Evolutionary conservation across 1,140 invertebrate species (phyloP).

Genomic region (Chionoecetes opilio): DNA sequence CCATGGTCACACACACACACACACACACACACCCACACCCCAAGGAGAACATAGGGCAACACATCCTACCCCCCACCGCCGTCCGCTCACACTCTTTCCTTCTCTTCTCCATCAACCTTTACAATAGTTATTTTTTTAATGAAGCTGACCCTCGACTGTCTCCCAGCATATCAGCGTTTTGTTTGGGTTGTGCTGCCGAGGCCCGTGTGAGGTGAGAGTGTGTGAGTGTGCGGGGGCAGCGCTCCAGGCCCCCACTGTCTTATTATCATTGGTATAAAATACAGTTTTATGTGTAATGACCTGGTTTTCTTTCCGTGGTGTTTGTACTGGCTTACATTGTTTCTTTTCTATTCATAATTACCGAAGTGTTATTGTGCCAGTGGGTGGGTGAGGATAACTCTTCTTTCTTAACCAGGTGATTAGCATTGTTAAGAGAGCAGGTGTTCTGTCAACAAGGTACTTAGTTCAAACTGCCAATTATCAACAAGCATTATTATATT

Average conservation of each 20-base stretch:
- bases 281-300: slow-evolving; percentile 77
- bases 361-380: too few species aligned
- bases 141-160: slow-evolving; percentile 32
- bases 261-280: slow-evolving; percentile 81
- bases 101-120: background rate
- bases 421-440: too few species aligned
- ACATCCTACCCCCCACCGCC: background rate
- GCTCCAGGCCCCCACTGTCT: slow-evolving; percentile 78
- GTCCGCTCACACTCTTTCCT: background rate
- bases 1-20: background rate
- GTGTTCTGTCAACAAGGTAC: too few species aligned
- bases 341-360: too few species aligned
- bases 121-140: slow-evolving; percentile 43
- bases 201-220: slow-evolving; percentile 58
- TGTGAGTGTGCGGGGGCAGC: slow-evolving; percentile 54
- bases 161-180: slow-evolving; percentile 58
- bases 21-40: background rate
- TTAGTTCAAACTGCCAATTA: too few species aligned
- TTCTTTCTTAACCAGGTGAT: too few species aligned
- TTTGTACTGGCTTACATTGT: too few species aligned
- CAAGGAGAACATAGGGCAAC: background rate
- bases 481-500: too few species aligned
- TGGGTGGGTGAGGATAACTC: too few species aligned
- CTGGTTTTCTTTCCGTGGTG: slow-evolving; percentile 25
- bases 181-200: slow-evolving; percentile 68